phyloP scores from a whole-genome alignment of 2,888 invertebrate genomes.

The Troilus luridus region DNA sequence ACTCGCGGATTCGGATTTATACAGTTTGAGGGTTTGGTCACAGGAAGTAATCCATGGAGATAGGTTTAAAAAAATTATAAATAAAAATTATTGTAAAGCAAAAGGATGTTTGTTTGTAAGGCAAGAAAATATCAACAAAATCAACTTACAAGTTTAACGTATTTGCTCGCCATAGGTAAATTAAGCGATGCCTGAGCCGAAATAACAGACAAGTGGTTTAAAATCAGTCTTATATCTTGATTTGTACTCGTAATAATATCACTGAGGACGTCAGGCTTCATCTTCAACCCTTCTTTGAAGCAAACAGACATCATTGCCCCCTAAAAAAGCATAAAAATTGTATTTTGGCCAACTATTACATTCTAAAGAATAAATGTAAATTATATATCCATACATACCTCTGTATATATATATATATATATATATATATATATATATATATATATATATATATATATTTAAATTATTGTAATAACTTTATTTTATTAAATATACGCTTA shows the following conservation, averaged over 20 bases:
- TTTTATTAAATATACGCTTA: too few relatives aligned
- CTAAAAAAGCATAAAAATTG: slow-evolving; percentile 70
- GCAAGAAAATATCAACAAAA: background rate
- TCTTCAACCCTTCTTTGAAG: slow-evolving; percentile 89
- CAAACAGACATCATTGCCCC: slow-evolving; percentile 93
- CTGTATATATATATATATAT: too few relatives aligned
- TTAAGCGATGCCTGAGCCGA: slow-evolving; percentile 73
- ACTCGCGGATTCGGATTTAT: too few relatives aligned
- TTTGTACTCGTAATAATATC: slow-evolving; percentile 90
- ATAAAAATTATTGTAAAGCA: too few relatives aligned
- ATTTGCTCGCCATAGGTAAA: slow-evolving; percentile 80
- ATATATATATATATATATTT: too few relatives aligned
- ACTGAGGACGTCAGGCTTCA: slow-evolving; percentile 81
- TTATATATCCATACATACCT: too few relatives aligned
- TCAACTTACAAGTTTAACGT: slow-evolving; percentile 80
- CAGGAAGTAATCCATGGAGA: too few relatives aligned
- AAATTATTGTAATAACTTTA: too few relatives aligned
- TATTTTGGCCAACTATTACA: background rate
- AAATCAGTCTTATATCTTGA: slow-evolving; percentile 93
- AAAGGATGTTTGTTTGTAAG: background rate
- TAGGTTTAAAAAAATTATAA: too few relatives aligned
- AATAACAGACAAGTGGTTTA: slow-evolving; percentile 88
- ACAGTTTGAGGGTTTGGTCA: too few relatives aligned
- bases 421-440: too few relatives aligned
- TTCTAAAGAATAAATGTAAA: background rate